Conservation (phyloP, 2,888 invertebrate genomes). For the Apamea anceps region DNA sequence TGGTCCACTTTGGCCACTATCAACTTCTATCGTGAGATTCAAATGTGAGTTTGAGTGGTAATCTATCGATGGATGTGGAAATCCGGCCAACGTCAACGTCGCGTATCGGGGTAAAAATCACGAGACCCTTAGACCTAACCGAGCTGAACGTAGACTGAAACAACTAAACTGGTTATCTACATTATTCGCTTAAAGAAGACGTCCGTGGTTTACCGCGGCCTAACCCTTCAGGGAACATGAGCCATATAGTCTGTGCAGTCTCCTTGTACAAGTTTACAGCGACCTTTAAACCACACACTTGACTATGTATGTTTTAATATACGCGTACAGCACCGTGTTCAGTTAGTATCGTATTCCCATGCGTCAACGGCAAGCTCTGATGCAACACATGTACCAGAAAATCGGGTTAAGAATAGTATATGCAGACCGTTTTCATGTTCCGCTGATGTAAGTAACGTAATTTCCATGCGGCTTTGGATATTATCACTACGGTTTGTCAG, state of each 20-base stretch:
- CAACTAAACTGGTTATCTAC: neutral
- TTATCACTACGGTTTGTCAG: conserved; percentile 25
- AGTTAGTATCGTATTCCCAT: conserved; percentile 76
- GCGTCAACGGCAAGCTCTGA: conserved; percentile 77
- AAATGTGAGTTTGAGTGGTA: conserved; percentile 25
- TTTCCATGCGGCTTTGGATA: conserved; percentile 24
- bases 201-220: conserved; percentile 18
- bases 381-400: conserved; percentile 74
- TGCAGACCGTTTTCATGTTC: conserved; percentile 57
- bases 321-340: conserved; percentile 57
- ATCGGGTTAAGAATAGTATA: conserved; percentile 70
- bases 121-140: conserved; percentile 4
- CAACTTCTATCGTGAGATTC: conserved; percentile 19
- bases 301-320: conserved; percentile 50
- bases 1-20: conserved; percentile 41
- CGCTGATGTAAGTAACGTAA: conserved; percentile 40
- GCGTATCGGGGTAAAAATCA: conserved; percentile 14
- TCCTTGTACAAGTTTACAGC: conserved; percentile 27
- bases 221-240: conserved; percentile 19
- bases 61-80: conserved; percentile 25
- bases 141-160: conserved; percentile 5
- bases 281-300: conserved; percentile 48
- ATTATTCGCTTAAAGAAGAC: conserved; percentile 10
- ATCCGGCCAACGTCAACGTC: conserved; percentile 8
- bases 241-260: conserved; percentile 25